A percentile compares a stretch with the other conserved stretches of the same genome.
Evolutionary conservation across 2,888 invertebrate genomes (phyloP).

Genomic region (Saturnia japonica): DNA sequence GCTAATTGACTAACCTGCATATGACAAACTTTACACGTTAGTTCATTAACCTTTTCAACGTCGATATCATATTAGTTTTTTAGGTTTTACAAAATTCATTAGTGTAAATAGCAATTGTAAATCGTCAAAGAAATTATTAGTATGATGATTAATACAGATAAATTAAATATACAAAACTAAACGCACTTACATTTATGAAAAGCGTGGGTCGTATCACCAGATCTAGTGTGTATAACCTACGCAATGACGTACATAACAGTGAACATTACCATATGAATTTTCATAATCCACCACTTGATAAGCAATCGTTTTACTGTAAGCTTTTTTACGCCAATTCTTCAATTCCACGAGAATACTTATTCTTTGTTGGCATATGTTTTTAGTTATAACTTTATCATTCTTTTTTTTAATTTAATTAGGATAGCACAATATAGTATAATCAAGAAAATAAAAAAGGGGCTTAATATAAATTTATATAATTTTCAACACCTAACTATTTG

Average conservation of each 20-base stretch:
- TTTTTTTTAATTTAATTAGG: too few relatives aligned
- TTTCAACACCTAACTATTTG: too few relatives aligned
- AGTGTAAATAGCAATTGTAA: neutral
- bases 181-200: neutral
- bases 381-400: too few relatives aligned
- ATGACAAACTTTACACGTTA: too few relatives aligned
- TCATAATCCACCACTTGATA: slow-evolving; percentile 16
- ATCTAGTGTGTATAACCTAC: slow-evolving; percentile 6
- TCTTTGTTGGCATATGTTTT: neutral
- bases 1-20: too few relatives aligned
- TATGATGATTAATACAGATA: neutral
- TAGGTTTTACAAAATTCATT: neutral
- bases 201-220: slow-evolving; percentile 11
- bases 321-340: neutral
- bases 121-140: neutral
- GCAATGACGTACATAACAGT: slow-evolving; percentile 14
- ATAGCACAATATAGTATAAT: too few relatives aligned
- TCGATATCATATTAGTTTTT: neutral
- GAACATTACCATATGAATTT: slow-evolving; percentile 21
- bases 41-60: too few relatives aligned
- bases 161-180: slow-evolving; percentile 9
- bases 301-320: neutral
- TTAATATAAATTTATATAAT: too few relatives aligned
- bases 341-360: neutral
- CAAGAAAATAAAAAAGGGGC: too few relatives aligned